phyloP scores from a whole-genome alignment of 1,140 invertebrate species.

The Brachionus sp. region DNA sequence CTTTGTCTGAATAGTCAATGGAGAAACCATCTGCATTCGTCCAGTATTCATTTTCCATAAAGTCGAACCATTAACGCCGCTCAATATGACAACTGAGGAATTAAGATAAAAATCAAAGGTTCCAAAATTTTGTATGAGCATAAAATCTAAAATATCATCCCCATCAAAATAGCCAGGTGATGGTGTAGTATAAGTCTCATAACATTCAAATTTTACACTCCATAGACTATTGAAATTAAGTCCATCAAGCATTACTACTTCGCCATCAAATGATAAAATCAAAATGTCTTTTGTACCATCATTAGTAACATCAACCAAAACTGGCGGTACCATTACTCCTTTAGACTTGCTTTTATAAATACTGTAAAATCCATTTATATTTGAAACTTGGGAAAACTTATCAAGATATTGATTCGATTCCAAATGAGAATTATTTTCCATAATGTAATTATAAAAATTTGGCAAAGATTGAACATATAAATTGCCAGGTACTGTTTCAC shows the following conservation, averaged over 20 bases:
- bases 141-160: conserved; percentile 54
- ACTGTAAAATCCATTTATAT: background rate
- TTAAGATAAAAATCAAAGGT: background rate
- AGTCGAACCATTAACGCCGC: background rate
- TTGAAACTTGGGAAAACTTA: background rate
- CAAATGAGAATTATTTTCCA: background rate
- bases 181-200: conserved; percentile 50
- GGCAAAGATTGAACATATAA: background rate
- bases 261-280: conserved; percentile 52
- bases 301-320: conserved; percentile 51
- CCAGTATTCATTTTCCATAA: background rate
- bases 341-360: conserved; percentile 45
- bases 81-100: background rate
- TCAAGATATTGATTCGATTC: background rate
- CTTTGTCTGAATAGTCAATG: background rate
- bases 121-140: conserved; percentile 52
- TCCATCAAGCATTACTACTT: conserved; percentile 51
- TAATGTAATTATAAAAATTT: background rate
- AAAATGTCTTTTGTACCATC: conserved; percentile 53
- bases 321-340: conserved; percentile 54
- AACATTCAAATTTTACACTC: conserved; percentile 45
- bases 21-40: background rate
- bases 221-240: conserved; percentile 50
- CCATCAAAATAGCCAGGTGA: conserved; percentile 56
- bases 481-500: conserved; percentile 53